Evolutionary conservation across 2,113 vertebrate genomes (phyloP), one percentile per base, ranked within the genome.

Genomic region (Antigone vipio): DNA sequence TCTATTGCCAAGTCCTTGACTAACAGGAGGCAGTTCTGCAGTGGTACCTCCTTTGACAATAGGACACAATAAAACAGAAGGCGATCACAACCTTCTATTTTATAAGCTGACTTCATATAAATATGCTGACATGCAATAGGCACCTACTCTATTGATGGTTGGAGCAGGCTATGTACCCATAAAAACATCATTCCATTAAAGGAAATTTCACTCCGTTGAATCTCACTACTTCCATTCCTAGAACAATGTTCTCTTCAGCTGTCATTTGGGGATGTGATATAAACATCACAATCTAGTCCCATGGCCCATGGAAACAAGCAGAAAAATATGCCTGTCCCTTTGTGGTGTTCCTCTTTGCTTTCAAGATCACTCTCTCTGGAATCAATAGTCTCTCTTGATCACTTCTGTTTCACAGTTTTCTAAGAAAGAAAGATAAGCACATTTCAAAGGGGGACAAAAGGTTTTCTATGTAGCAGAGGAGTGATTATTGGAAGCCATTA

Each of bases 341-440:
- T 66, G 38, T 83, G 73, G n/a, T 53, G 56, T 42, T 71, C 68
- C 63, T 76, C 30, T 78, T 68, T 60, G 72, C 64, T 69, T 73
- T 47, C 72, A 80, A 80, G 40, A 92, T 88, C 72, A 21, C 58
- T 84, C 60, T 85, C 88, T 82, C 81, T 78, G 88, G 85, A 90
- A 67, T 84, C 93, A 96, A 58, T 60, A 69, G 44, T 71, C 64
- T 93, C 69, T 84, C 92, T 93, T 60, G 59, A 59, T 85, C 95
- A 82, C 91, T 85, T 88, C 64, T 81, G 15, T 42, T 80, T 34
- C 79, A 60, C 8, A 55, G 89, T 44, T 90, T 71, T 92, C 73
- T 76, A 87, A 92, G 81, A 93, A 87, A 95, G 84, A 94, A 92
- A 97, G 93, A 97, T 97, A 97, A 97, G 94, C 91, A 96, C 72